A percentile compares a stretch with the other conserved stretches of the same genome.
phyloP scores from a whole-genome alignment of 2,888 invertebrate genomes.

The Tinea trinotella region DNA sequence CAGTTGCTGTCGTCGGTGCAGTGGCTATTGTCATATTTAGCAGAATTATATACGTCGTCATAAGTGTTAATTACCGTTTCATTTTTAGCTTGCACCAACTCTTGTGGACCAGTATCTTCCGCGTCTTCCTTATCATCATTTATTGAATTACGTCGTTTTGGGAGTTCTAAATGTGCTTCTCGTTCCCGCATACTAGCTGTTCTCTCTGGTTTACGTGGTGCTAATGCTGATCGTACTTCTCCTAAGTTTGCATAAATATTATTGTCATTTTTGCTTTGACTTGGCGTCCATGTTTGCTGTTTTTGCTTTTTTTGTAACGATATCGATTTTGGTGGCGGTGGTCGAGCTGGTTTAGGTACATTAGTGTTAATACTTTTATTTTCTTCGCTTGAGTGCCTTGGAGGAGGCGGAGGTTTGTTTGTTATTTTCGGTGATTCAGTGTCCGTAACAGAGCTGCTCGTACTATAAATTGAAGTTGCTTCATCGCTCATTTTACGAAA shows the following conservation, averaged over 20 bases:
- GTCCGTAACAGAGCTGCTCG: slow-evolving; percentile 50
- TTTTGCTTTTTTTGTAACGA: slow-evolving; percentile 75
- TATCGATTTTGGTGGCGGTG: slow-evolving; percentile 81
- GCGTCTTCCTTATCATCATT: slow-evolving; percentile 68
- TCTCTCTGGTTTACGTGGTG: slow-evolving; percentile 87
- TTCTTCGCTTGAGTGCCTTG: slow-evolving; percentile 70
- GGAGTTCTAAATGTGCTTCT: slow-evolving; percentile 76
- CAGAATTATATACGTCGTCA: slow-evolving; percentile 62
- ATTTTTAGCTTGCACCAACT: slow-evolving; percentile 57
- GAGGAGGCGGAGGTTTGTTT: slow-evolving; percentile 84
- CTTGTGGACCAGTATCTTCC: slow-evolving; percentile 52
- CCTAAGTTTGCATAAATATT: slow-evolving; percentile 88
- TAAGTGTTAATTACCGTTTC: slow-evolving; percentile 61
- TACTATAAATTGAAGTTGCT: slow-evolving; percentile 67
- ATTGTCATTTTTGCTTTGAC: slow-evolving; percentile 58
- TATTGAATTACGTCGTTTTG: slow-evolving; percentile 60
- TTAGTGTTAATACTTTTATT: slow-evolving; percentile 63
- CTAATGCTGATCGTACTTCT: slow-evolving; percentile 85
- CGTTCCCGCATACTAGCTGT: slow-evolving; percentile 90
- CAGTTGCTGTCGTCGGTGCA: slow-evolving; percentile 26
- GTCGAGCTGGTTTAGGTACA: slow-evolving; percentile 76
- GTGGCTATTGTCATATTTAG: slow-evolving; percentile 59
- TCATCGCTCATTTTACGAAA: slow-evolving; percentile 61
- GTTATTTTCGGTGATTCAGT: slow-evolving; percentile 51
- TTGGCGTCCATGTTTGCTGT: slow-evolving; percentile 56